Base-by-base conservation (phyloP, 2,113 vertebrate genomes). In the Phyllopteryx taeniolatus region DNA sequence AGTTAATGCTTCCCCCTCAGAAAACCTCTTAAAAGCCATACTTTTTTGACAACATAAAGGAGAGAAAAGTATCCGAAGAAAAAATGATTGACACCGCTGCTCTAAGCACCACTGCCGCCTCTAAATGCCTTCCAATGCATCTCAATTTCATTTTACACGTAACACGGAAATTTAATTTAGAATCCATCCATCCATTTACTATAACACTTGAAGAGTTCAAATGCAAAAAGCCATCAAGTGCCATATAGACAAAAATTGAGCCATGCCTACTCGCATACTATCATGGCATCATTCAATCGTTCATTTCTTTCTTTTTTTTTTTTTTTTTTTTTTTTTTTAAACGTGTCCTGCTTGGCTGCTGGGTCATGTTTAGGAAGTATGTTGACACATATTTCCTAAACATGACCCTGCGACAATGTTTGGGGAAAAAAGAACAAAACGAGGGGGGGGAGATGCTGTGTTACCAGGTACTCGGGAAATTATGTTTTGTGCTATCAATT, bases 21-120 rank as follows among this genome's bases (percentile, higher is more conserved):
- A 77, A 79, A 72, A 79, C 75, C 83, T 83, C 65, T 79, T 54
- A 82, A 70, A 83, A 44, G 79, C 35, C 70, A 70, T 65, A 75
- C 53, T 42, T 60, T 81, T 73, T 82, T 81, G 79, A 86, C 71
- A 76, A 67, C 59, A 39, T 35, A 73, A 69, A 31, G 64, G 64
- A 49, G 27, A 49, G 15, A 62, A 83, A 74, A 76, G 72, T 66
- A 54, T 81, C 83, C 77, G 76, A 75, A 80, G 10, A 17, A 71
- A 74, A 68, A 63, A 6, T 53, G 27, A 56, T 22, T 35, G 42
- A 67, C 67, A 53, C 56, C 51, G 53, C 54, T 56, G 67, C 78
- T 81, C 65, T 84, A 79, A 80, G 74, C 78, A 74, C 72, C 78
- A 31, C 56, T 31, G 67, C 71, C 71, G 61, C 79, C 78, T 84